phyloP scores from a whole-genome alignment of 2,888 invertebrate species.

The Tromatobia lineatoria region DNA sequence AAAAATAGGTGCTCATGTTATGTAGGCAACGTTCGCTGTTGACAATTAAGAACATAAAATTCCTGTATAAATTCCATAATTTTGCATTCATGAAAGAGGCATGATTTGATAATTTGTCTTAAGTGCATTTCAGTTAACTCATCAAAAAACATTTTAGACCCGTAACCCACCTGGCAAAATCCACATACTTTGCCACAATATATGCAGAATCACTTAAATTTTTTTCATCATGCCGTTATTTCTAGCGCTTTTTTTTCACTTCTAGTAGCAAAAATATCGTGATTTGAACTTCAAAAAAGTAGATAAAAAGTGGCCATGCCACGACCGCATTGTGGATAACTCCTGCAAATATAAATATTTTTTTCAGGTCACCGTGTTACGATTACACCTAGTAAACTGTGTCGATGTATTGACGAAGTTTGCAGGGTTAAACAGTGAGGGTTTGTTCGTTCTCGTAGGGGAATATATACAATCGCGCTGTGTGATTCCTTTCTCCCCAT shows the following conservation, averaged over 20 bases:
- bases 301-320: constrained; percentile 9
- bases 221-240: not conserved
- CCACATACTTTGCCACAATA: too few relatives aligned
- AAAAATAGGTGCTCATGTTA: too few relatives aligned
- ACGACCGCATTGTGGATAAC: constrained; percentile 7
- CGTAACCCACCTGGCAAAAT: too few relatives aligned
- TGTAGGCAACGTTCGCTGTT: too few relatives aligned
- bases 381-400: constrained; percentile 11
- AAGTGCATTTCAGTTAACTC: too few relatives aligned
- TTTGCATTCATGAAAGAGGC: too few relatives aligned
- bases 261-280: constrained; percentile 13
- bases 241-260: not conserved
- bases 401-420: constrained; percentile 49
- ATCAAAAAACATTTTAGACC: too few relatives aligned
- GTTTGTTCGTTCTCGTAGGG: constrained; percentile 48
- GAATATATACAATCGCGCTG: constrained; percentile 38
- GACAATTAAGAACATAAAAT: too few relatives aligned
- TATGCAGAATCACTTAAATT: too few relatives aligned
- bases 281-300: constrained; percentile 5
- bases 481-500: constrained; percentile 4
- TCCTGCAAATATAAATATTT: constrained; percentile 19
- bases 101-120: too few relatives aligned
- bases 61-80: too few relatives aligned
- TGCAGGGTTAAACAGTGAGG: constrained; percentile 8
- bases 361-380: constrained; percentile 58